phyloP scores from a whole-genome alignment of 2,888 invertebrate genomes.

The Lissocephala sabroskyi region DNA sequence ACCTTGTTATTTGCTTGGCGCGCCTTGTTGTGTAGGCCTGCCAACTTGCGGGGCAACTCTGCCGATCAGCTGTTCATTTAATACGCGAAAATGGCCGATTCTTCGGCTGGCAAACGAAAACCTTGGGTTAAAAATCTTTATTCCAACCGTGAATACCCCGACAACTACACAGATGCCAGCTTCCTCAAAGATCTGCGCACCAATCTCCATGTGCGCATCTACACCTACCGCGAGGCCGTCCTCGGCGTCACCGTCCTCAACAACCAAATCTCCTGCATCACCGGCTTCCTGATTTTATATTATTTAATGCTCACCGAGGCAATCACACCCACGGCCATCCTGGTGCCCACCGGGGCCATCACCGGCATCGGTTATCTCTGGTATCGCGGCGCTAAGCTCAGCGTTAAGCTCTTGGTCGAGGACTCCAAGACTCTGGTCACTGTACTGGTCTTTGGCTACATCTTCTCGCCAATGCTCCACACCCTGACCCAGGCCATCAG shows the following conservation, averaged over 20 bases:
- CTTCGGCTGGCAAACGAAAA: slow-evolving; percentile 28
- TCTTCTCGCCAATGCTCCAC: slow-evolving; percentile 92
- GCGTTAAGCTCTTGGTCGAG: slow-evolving; percentile 69
- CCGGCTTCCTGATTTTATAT: slow-evolving; percentile 82
- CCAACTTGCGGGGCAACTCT: too few species aligned
- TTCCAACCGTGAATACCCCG: slow-evolving; percentile 88
- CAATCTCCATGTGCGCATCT: slow-evolving; percentile 85
- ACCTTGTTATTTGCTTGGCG: too few species aligned
- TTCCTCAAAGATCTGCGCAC: slow-evolving; percentile 89
- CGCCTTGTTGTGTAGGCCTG: too few species aligned
- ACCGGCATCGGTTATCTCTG: slow-evolving; percentile 78
- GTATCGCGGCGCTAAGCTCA: slow-evolving; percentile 72
- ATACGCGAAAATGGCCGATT: slow-evolving; percentile 27
- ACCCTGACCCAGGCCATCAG: slow-evolving; percentile 97
- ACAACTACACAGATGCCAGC: slow-evolving; percentile 91
- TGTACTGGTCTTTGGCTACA: slow-evolving; percentile 88
- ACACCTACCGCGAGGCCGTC: slow-evolving; percentile 76
- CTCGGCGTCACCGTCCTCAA: slow-evolving; percentile 84
- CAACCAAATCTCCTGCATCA: slow-evolving; percentile 84
- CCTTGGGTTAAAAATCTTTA: slow-evolving; percentile 92
- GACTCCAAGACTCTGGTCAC: slow-evolving; percentile 86
- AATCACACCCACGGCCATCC: slow-evolving; percentile 78
- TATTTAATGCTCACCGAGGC: slow-evolving; percentile 81
- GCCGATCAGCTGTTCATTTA: too few species aligned
- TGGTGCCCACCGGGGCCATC: slow-evolving; percentile 75